Conservation (phyloP, 2,113 vertebrate genomes). For the Guaruba guarouba region DNA sequence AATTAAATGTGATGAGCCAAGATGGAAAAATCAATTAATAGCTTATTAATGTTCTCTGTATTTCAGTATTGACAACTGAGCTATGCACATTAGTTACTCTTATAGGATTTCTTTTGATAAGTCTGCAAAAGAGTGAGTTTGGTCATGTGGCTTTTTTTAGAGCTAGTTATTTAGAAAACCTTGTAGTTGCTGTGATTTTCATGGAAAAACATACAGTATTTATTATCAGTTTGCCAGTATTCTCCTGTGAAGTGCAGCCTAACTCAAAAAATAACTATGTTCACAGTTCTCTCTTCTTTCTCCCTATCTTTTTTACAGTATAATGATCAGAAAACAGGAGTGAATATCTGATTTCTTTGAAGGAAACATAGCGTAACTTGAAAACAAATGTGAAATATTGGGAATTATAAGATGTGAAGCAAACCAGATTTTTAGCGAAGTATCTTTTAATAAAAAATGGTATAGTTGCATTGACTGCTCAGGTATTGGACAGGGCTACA, state of each 20-base stretch:
- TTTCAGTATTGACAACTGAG: conserved; percentile 59
- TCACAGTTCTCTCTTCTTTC: neutral
- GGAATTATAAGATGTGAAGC: neutral
- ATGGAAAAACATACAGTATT: neutral
- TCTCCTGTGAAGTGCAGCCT: neutral
- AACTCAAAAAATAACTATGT: neutral
- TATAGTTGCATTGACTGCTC: neutral
- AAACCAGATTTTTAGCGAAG: neutral
- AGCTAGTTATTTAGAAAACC: conserved; percentile 42
- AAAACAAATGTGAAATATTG: neutral
- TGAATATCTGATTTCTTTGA: neutral
- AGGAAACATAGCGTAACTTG: neutral
- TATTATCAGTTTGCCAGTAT: neutral
- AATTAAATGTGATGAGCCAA: conserved; percentile 66
- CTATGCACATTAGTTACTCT: neutral
- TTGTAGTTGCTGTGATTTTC: conserved; percentile 2
- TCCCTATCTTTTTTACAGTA: neutral
- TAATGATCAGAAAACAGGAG: neutral
- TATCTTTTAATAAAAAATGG: neutral
- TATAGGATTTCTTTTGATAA: neutral
- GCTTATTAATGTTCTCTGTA: conserved; percentile 71
- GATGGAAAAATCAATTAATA: conserved; percentile 77
- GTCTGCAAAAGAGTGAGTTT: conserved; percentile 16
- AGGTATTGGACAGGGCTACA: neutral
- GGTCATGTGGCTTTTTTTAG: neutral